phyloP scores from a whole-genome alignment of 2,797 vertebrate genomes.

The Danio choprae region DNA sequence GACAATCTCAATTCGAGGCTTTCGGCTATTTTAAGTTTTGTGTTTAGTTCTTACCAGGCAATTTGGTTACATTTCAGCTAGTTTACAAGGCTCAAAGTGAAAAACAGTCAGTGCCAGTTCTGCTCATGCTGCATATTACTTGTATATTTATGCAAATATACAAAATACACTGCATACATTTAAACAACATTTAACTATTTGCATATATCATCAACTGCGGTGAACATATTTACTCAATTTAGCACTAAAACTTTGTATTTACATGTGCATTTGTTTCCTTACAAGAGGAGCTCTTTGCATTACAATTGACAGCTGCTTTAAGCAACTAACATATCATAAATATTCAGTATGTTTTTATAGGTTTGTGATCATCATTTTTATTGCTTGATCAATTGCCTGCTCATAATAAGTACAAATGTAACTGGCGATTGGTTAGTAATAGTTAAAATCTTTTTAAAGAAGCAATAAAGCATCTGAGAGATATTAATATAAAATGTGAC shows the following conservation, averaged over 20 bases:
- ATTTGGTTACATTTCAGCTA: background rate
- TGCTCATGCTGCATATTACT: background rate
- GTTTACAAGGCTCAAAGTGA: background rate
- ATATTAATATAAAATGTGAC: background rate
- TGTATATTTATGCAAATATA: background rate
- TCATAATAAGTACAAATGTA: too few species aligned
- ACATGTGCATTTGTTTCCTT: background rate
- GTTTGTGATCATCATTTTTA: too few species aligned
- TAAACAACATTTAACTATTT: background rate
- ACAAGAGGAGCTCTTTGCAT: background rate
- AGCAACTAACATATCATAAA: too few species aligned
- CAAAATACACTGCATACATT: background rate
- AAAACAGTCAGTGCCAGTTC: background rate
- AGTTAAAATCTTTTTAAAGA: background rate
- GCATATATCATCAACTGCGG: background rate
- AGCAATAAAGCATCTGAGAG: background rate
- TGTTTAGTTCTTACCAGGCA: background rate
- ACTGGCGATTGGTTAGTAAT: too few species aligned
- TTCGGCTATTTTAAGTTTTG: background rate
- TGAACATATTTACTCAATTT: background rate
- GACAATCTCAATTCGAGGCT: conserved; percentile 4
- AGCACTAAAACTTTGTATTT: background rate
- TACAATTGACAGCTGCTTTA: background rate
- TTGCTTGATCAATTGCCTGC: too few species aligned
- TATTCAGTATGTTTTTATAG: too few species aligned